Evolutionary conservation across 2,113 vertebrate genomes (phyloP).

Genomic region (Leptocoma aspasia): DNA sequence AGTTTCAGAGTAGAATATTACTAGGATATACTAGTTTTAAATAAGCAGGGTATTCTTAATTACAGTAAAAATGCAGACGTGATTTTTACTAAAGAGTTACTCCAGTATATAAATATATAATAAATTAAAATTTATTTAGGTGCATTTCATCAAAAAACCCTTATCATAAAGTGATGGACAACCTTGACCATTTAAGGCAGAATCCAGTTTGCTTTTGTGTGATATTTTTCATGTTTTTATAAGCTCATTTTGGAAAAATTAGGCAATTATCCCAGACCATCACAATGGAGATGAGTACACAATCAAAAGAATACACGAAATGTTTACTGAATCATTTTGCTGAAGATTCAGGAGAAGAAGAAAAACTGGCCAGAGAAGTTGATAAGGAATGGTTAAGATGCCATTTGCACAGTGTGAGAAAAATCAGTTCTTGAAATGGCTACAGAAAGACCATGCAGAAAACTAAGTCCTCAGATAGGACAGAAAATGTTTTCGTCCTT

Average conservation of each 20-base stretch:
- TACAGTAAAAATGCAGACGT: background rate
- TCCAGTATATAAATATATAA: background rate
- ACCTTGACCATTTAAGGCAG: background rate
- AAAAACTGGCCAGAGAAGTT: background rate
- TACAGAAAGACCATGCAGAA: background rate
- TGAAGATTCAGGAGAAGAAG: background rate
- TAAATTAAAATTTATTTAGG: background rate
- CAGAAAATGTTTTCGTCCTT: background rate
- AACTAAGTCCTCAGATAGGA: background rate
- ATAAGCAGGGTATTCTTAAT: background rate
- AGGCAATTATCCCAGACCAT: background rate
- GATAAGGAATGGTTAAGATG: background rate
- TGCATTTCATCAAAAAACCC: background rate
- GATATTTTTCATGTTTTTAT: background rate
- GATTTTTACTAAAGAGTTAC: background rate
- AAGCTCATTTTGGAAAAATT: background rate
- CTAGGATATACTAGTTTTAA: background rate
- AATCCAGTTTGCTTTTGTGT: background rate
- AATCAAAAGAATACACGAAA: background rate
- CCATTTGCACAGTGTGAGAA: background rate
- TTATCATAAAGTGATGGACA: background rate
- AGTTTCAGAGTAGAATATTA: background rate
- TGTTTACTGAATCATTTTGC: background rate
- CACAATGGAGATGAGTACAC: accelerated
- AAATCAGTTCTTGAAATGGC: background rate